These are phyloP conservation scores for Amblyjoppa proteus DNA, from an alignment of 2,888 invertebrate species.

Conservation along the genomic window DNA sequence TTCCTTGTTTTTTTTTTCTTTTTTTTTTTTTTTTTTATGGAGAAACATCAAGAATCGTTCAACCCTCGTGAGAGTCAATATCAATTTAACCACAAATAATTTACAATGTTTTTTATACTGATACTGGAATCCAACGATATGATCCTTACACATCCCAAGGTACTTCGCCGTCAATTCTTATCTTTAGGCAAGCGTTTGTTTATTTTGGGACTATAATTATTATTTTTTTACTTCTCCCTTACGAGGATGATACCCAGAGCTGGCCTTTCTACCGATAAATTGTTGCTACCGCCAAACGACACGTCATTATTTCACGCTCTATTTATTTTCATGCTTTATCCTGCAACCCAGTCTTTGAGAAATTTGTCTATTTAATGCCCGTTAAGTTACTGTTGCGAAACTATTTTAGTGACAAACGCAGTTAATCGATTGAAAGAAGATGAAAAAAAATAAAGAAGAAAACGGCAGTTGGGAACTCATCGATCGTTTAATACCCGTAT, in stretches of 20 bases:
- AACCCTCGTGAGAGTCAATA: conserved; percentile 15
- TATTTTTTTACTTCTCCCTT: neutral
- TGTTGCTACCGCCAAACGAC: neutral
- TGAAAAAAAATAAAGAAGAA: conserved; percentile 2
- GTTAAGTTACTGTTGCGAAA: conserved; percentile 33
- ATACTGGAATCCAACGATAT: conserved; percentile 55
- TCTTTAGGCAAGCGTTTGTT: conserved; percentile 58
- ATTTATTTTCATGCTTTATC: conserved; percentile 39
- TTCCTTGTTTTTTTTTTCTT: neutral
- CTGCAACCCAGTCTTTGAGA: conserved; percentile 36
- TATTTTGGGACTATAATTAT: conserved; percentile 43
- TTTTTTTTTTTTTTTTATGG: neutral
- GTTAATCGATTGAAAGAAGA: conserved; percentile 31
- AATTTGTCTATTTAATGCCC: conserved; percentile 55
- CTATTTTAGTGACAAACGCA: conserved; percentile 38
- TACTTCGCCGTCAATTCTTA: conserved; percentile 20
- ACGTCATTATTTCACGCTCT: conserved; percentile 36
- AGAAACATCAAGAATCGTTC: conserved; percentile 13
- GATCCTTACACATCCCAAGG: conserved; percentile 13
- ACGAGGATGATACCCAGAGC: conserved; percentile 52
- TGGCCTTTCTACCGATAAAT: conserved; percentile 49
- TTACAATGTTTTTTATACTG: conserved; percentile 45
- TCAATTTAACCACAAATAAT: conserved; percentile 30
- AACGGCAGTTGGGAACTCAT: conserved; percentile 59
- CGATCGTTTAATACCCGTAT: conserved; percentile 65